phyloP scores from a whole-genome alignment of 2,113 vertebrate species.

The Oophaga pumilio region DNA sequence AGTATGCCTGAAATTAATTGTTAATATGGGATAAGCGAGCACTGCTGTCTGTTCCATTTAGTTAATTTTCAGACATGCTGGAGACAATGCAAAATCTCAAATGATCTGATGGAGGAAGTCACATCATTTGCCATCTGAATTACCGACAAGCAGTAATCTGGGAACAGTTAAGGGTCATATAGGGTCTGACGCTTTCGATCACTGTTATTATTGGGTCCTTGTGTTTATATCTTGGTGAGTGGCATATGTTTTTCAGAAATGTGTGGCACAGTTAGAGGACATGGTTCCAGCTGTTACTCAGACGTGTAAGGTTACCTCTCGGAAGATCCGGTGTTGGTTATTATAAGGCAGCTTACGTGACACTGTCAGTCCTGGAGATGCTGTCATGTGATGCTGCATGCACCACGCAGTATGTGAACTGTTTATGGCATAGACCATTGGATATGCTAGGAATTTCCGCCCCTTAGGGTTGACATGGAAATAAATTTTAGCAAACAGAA shows the following conservation, averaged over 20 bases:
- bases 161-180: background rate
- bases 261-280: conserved; percentile 15
- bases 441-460: background rate
- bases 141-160: background rate
- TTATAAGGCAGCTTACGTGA: conserved; percentile 21
- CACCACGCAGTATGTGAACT: background rate
- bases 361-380: background rate
- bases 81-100: conserved; percentile 24
- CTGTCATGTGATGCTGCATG: conserved; percentile 3
- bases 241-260: conserved; percentile 8
- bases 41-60: conserved; percentile 21
- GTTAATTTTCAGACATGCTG: conserved; percentile 50
- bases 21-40: conserved; percentile 27
- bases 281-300: conserved; percentile 1
- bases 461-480: background rate
- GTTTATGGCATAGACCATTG: conserved; percentile 16
- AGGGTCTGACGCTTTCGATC: background rate
- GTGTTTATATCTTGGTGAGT: background rate
- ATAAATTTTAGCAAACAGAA: too few relatives aligned
- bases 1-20: conserved; percentile 26
- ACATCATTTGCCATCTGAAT: background rate
- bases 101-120: conserved; percentile 2
- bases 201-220: background rate
- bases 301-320: conserved; percentile 28
- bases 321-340: conserved; percentile 4